Percentiles rank a stretch among this genome's conserved stretches.
Conservation (phyloP, 37 sponge, comb jelly and placozoan species). For the Aphrocallistes beatrix region DNA sequence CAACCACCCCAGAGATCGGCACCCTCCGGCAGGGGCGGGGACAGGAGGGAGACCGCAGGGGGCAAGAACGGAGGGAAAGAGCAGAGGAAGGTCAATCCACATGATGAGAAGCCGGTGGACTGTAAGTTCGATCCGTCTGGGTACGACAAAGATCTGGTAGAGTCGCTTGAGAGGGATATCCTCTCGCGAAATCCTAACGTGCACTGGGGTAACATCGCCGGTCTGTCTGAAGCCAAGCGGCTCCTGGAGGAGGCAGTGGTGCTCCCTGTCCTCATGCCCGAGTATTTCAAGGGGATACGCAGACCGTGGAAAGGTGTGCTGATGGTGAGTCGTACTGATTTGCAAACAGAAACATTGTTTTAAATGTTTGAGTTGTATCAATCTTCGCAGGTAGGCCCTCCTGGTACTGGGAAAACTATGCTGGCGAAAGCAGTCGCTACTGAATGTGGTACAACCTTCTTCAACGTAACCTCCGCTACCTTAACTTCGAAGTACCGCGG, state of each 20-base stretch:
- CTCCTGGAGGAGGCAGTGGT: slow-evolving; percentile 95
- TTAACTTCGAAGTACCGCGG: slow-evolving; percentile 90
- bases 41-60: neutral
- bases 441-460: slow-evolving; percentile 97
- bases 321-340: neutral
- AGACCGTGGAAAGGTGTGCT: slow-evolving; percentile 84
- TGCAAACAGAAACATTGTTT: neutral
- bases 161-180: slow-evolving; percentile 85
- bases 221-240: slow-evolving; percentile 80
- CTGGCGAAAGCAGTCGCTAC: slow-evolving; percentile 97
- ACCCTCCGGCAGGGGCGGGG: neutral
- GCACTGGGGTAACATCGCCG: slow-evolving; percentile 90
- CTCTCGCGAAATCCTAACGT: slow-evolving; percentile 75
- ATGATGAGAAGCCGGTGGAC: slow-evolving; percentile 73
- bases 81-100: slow-evolving; percentile 21
- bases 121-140: slow-evolving; percentile 58
- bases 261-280: slow-evolving; percentile 92
- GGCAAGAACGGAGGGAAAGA: slow-evolving; percentile 8
- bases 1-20: neutral
- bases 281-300: slow-evolving; percentile 91
- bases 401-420: slow-evolving; percentile 96
- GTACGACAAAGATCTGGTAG: slow-evolving; percentile 90
- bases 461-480: slow-evolving; percentile 88
- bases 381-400: slow-evolving; percentile 74
- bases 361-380: neutral